A percentile compares a stretch with the other conserved stretches of the same genome.
Evolutionary conservation across 2,113 vertebrate genomes (phyloP).

Genomic region (Nymphicus hollandicus): DNA sequence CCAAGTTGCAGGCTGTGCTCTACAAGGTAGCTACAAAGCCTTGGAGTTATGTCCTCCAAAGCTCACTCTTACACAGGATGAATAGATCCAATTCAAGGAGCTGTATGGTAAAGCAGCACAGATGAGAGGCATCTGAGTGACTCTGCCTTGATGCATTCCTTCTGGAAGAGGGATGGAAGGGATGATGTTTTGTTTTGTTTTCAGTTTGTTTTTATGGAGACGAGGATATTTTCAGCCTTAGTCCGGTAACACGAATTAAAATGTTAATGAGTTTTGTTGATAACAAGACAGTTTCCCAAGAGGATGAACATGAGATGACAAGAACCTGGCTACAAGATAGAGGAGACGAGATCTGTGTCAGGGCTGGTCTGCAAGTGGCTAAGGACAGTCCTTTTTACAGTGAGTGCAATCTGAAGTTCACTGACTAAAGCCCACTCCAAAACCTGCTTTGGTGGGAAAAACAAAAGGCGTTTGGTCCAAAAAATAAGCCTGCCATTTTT

Average conservation of each 20-base stretch:
- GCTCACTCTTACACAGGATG: background rate
- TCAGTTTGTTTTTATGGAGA: background rate
- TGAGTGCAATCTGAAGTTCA: background rate
- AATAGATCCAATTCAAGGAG: background rate
- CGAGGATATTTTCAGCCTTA: conserved; percentile 12
- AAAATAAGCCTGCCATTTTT: background rate
- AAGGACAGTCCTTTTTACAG: background rate
- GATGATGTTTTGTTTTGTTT: background rate
- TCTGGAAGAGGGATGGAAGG: background rate
- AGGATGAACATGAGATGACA: background rate
- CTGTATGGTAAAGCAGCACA: background rate
- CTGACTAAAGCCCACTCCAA: background rate
- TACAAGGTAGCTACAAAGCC: background rate
- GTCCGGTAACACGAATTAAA: background rate
- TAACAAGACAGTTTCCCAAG: background rate
- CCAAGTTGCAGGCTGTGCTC: background rate
- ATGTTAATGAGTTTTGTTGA: background rate
- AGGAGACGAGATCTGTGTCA: background rate
- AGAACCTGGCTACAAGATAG: background rate
- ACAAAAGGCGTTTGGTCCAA: background rate
- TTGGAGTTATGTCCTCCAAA: background rate
- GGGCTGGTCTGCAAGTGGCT: background rate
- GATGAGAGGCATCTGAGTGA: background rate
- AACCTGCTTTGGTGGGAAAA: background rate
- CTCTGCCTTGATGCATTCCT: background rate